Percentiles rank a stretch among this genome's conserved stretches.
Evolutionary conservation across 2,888 invertebrate genomes (phyloP).

Genomic region (Conchocele bisecta): DNA sequence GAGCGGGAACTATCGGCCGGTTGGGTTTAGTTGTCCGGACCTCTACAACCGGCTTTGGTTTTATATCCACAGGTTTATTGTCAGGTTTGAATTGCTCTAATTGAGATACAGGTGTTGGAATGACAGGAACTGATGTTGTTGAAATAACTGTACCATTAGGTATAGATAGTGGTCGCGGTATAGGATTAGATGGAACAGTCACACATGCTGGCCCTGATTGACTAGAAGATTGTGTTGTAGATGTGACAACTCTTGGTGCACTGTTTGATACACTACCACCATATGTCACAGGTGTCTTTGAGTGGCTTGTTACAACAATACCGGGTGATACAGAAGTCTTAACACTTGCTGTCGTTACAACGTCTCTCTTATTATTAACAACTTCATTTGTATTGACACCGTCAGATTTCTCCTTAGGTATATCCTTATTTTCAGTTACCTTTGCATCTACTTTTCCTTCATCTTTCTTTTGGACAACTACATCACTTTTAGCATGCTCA

Average conservation of each 20-base stretch:
- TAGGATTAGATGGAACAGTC: too few relatives aligned
- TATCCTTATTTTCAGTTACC: constrained; percentile 37
- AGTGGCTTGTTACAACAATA: not conserved
- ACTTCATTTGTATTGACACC: constrained; percentile 34
- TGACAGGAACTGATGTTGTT: constrained; percentile 57
- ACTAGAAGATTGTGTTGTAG: constrained; percentile 21
- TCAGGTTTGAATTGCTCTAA: constrained; percentile 48
- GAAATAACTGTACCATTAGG: constrained; percentile 14
- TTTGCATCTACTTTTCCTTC: constrained; percentile 39
- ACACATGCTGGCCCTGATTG: constrained; percentile 23
- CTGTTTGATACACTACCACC: not conserved
- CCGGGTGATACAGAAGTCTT: not conserved
- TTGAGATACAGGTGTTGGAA: constrained; percentile 45
- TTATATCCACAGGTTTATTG: constrained; percentile 62
- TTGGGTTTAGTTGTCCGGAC: constrained; percentile 53
- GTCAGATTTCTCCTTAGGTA: constrained; percentile 13
- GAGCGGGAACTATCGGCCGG: constrained; percentile 80
- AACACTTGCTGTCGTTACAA: constrained; percentile 26
- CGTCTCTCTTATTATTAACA: constrained; percentile 37
- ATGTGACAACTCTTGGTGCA: constrained; percentile 41
- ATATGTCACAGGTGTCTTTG: not conserved
- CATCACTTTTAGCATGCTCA: constrained; percentile 41
- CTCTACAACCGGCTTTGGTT: constrained; percentile 60
- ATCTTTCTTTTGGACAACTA: constrained; percentile 31
- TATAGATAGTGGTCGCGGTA: constrained; percentile 30